Base-by-base conservation (phyloP, 2,888 invertebrate genomes). In the Ichneumon xanthorius region DNA sequence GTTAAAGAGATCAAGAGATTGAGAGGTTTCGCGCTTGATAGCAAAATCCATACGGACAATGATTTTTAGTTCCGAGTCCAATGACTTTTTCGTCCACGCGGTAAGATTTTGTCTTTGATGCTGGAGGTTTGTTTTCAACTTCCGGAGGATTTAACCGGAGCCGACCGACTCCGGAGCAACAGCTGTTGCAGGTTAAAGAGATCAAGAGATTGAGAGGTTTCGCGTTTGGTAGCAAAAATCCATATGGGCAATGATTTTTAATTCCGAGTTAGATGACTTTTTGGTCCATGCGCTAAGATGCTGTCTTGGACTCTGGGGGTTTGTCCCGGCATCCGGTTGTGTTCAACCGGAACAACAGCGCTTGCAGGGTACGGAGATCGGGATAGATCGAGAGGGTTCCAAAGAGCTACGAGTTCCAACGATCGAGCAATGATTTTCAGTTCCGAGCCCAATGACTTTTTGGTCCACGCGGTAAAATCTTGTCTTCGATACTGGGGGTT, bases 371-470 rank as follows among this genome's bases (percentile, higher is more conserved):
- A 79, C 72, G 86, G 81, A 79, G 88, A 85, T 65, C 26, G 26
- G 55, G 80, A 84, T 82, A 80, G 84, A 89, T 89, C 89, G 89
- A 88, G 90, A 90, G 90, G 90, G 84, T 80, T 68, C 63, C 88
- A 87, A 87, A 80, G 84, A 82, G 87, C 88, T 88, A 86, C 86
- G 88, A n/a, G n/a, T n/a, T n/a, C n/a, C n/a, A n/a, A n/a, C n/a
- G n/a, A n/a, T n/a, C n/a, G n/a, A n/a, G n/a, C n/a, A n/a, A 22
- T 26, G 53, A 71, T 80, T 84, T 73, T 73, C n/a, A 22, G 5
- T 14, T 40, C 40, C 40, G 11, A 40, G 7, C 7, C 33, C 33
- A 33, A 6, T 33, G 33, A 33, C 33, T 33, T 33, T 33, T 33
- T 33, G 33, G 33, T 33, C 33, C 33, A 7, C 33, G 33, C 7